Conservation (phyloP, 1,140 invertebrate genomes). For the Diorhabda elongata region DNA sequence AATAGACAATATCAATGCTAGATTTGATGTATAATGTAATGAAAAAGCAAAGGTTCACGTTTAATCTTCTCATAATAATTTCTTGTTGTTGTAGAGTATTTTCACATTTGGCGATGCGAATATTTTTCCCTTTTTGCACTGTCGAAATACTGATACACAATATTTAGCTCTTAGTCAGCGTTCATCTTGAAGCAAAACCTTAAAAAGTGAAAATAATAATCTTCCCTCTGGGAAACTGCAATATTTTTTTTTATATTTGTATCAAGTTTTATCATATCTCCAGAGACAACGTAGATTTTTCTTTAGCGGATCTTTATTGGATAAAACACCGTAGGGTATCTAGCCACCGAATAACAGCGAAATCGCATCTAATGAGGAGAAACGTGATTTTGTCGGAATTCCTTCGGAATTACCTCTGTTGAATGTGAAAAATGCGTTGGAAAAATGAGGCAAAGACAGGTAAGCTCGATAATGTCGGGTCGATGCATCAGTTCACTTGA, state of each 20-base stretch:
- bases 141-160: no score
- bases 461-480: not conserved
- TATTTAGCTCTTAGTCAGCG: no score
- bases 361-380: constrained; percentile 15
- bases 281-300: not conserved
- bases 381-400: constrained; percentile 9
- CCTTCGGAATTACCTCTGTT: constrained; percentile 10
- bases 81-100: no score
- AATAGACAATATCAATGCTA: no score
- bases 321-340: constrained; percentile 2
- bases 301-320: constrained; percentile 2
- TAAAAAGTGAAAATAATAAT: not conserved
- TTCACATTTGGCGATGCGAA: no score
- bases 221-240: not conserved
- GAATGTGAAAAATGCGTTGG: constrained; percentile 13
- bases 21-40: no score
- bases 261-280: constrained; percentile 1
- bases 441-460: constrained; percentile 8
- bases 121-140: no score
- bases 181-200: no score
- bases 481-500: not conserved
- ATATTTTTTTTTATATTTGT: not conserved
- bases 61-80: no score
- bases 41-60: no score
- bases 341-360: not conserved